Evolutionary conservation across 2,797 vertebrate genomes (phyloP).

Genomic region (Neoniphon sammara): DNA sequence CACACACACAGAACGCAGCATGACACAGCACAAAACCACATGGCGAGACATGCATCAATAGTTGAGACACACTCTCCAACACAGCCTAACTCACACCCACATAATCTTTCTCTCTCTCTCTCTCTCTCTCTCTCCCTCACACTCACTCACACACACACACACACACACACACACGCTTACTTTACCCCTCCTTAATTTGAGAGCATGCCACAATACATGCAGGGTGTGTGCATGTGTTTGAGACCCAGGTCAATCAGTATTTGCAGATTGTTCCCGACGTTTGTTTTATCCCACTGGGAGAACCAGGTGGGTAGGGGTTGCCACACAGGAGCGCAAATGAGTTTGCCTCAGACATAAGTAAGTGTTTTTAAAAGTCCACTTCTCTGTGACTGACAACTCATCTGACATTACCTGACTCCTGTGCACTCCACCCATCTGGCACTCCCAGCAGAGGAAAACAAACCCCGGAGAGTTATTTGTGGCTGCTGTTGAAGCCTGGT

Average conservation of each 20-base stretch:
- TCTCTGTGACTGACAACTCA: conserved; percentile 22
- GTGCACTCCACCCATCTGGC: conserved; percentile 45
- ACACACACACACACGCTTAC: too few relatives aligned
- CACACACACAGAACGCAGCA: conserved; percentile 27
- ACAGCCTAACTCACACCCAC: background rate
- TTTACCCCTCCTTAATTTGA: background rate
- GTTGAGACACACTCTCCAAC: background rate
- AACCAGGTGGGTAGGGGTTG: background rate
- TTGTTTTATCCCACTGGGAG: background rate
- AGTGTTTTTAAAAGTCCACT: conserved; percentile 9
- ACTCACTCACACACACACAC: background rate
- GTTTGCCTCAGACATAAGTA: background rate
- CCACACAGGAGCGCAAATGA: background rate
- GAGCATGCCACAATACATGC: background rate
- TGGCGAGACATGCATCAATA: conserved; percentile 28
- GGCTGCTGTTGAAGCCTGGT: conserved; percentile 8
- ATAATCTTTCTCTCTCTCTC: background rate
- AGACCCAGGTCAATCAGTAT: too few relatives aligned
- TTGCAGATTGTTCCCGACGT: too few relatives aligned
- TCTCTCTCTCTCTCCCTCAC: background rate
- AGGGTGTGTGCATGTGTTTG: too few relatives aligned
- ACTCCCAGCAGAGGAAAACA: conserved; percentile 11
- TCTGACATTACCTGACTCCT: conserved; percentile 9
- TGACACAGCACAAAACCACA: conserved; percentile 47
- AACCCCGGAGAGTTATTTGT: conserved; percentile 2